Percentiles rank a stretch among this genome's conserved stretches.
Conservation (phyloP, 2,797 vertebrate genomes). For the Molothrus ater region DNA sequence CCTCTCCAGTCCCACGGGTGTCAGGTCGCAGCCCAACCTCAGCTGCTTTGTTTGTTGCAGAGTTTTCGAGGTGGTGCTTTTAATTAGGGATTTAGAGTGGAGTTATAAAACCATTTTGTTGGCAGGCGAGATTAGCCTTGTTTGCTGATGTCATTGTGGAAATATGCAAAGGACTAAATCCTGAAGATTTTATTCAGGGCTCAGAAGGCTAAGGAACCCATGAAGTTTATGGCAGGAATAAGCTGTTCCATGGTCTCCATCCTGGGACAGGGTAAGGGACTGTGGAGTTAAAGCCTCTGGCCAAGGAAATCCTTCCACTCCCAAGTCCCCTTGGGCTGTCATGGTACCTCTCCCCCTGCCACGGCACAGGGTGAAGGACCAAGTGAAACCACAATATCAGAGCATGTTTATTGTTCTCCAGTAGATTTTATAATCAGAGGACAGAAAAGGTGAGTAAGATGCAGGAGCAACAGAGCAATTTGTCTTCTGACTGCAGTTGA, state of each 20-base stretch:
- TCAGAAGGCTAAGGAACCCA: neutral
- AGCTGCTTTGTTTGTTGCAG: neutral
- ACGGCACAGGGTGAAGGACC: neutral
- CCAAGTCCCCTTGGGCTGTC: neutral
- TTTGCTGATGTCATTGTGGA: conserved; percentile 24
- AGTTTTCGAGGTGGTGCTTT: neutral
- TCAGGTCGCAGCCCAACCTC: neutral
- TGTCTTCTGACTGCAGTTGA: conserved; percentile 58
- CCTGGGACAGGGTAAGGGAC: too few species aligned
- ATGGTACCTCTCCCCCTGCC: neutral
- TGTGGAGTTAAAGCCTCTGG: neutral
- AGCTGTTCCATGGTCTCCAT: neutral
- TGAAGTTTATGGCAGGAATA: neutral
- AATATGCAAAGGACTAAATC: conserved; percentile 5
- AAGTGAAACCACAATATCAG: neutral
- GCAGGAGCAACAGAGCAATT: conserved; percentile 47
- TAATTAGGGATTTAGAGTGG: conserved; percentile 27
- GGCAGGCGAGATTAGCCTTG: neutral
- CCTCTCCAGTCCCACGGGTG: neutral
- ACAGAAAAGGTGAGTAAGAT: conserved; percentile 64
- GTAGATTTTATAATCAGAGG: conserved; percentile 49
- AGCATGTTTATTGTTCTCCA: neutral
- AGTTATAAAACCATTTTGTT: conserved; percentile 28
- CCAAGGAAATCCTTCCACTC: neutral
- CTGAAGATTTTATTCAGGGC: neutral